phyloP scores from a whole-genome alignment of 2,888 invertebrate species.

The Ophion ellenae region DNA sequence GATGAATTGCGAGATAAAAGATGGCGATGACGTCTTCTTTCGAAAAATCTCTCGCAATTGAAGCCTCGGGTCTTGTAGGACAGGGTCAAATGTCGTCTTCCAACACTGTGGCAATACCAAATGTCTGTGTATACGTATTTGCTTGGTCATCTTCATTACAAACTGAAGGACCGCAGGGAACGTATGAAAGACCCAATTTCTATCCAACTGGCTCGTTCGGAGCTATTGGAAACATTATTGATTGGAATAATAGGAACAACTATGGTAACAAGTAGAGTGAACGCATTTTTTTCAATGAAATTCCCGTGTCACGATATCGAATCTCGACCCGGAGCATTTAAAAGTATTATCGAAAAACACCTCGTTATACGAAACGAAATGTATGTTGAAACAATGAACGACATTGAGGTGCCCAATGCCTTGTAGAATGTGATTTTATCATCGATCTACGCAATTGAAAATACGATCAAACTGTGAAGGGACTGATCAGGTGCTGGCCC shows the following conservation, averaged over 20 bases:
- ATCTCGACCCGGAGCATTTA: background rate
- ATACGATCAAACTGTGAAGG: background rate
- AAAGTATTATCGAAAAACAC: background rate
- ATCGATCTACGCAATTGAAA: background rate
- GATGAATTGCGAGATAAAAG: conserved; percentile 19
- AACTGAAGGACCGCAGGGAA: conserved; percentile 29
- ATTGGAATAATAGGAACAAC: conserved; percentile 1
- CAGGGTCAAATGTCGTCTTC: conserved; percentile 49
- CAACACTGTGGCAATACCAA: conserved; percentile 1
- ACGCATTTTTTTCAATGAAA: background rate
- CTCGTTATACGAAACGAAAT: background rate
- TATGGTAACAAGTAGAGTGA: background rate
- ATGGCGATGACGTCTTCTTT: conserved; percentile 21
- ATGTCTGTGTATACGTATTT: conserved; percentile 15
- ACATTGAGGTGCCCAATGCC: background rate
- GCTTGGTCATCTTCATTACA: conserved; percentile 42
- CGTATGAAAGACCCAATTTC: conserved; percentile 15
- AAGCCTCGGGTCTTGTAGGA: conserved; percentile 23
- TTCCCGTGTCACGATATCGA: background rate
- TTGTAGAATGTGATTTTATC: background rate
- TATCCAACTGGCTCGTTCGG: background rate
- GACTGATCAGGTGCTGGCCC: too few relatives aligned
- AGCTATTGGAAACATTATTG: background rate
- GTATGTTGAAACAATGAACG: background rate
- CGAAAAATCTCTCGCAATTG: conserved; percentile 28